These are phyloP conservation scores for Parotocinclus haroldoi DNA, from an alignment of 2,797 vertebrate genomes.

Conservation along the genomic window DNA sequence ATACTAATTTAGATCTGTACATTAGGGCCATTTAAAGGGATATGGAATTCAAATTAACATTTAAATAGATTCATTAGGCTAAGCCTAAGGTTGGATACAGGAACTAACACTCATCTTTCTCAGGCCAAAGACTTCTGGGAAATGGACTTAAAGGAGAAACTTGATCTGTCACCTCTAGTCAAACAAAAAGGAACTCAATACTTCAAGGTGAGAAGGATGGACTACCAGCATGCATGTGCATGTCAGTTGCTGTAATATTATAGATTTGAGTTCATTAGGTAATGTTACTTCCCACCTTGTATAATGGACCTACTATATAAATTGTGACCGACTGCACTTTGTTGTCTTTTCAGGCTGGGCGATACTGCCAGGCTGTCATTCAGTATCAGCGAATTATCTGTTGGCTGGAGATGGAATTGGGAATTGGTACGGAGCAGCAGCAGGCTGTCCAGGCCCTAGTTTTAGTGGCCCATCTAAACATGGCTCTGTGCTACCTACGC, in stretches of 20 bases:
- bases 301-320: too few species aligned
- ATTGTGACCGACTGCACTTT: neutral
- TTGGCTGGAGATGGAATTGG: slow-evolving; percentile 92
- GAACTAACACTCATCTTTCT: neutral
- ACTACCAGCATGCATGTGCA: too few species aligned
- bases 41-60: too few species aligned
- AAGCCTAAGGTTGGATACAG: too few species aligned
- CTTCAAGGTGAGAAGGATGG: slow-evolving; percentile 79
- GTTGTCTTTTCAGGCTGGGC: slow-evolving; percentile 70
- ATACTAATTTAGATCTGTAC: too few species aligned
- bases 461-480: slow-evolving; percentile 85
- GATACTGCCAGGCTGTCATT: slow-evolving; percentile 82
- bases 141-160: slow-evolving; percentile 92
- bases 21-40: too few species aligned
- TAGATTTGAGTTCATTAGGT: too few species aligned
- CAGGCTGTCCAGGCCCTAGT: slow-evolving; percentile 77
- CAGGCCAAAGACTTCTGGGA: slow-evolving; percentile 97
- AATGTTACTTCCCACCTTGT: too few species aligned
- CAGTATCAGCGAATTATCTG: slow-evolving; percentile 89
- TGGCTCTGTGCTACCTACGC: slow-evolving; percentile 89
- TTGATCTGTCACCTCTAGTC: slow-evolving; percentile 76
- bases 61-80: too few species aligned
- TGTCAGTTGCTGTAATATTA: too few species aligned
- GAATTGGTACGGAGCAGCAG: slow-evolving; percentile 74
- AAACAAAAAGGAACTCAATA: slow-evolving; percentile 93